Percentiles rank a stretch among this genome's conserved stretches.
phyloP scores from a whole-genome alignment of 1,140 invertebrate genomes.

The Drosophila punjabiensis region DNA sequence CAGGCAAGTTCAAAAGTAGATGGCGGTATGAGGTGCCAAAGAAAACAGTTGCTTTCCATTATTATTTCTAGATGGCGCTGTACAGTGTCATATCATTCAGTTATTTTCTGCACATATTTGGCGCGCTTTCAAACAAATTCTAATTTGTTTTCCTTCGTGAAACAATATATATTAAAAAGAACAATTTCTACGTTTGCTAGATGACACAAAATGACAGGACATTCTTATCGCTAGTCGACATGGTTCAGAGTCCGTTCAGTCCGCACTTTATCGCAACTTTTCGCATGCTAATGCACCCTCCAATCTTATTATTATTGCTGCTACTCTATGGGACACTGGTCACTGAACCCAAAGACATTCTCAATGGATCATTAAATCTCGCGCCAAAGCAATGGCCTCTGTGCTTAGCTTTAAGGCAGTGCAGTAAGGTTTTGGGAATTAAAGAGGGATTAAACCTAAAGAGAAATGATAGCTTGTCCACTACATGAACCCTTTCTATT shows the following conservation, averaged over 20 bases:
- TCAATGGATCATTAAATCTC: conserved; percentile 55
- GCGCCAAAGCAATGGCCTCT: conserved; percentile 5
- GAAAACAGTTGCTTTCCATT: background rate
- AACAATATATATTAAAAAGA: too few relatives aligned
- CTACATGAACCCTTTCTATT: background rate
- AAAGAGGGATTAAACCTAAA: too few relatives aligned
- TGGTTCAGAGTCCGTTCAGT: background rate
- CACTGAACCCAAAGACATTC: conserved; percentile 47
- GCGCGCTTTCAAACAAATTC: background rate
- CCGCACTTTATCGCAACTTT: conserved; percentile 18
- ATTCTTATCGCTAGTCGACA: conserved; percentile 3
- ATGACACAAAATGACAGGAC: background rate
- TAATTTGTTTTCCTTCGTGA: background rate
- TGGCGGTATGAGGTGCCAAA: background rate
- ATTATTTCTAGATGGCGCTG: too few relatives aligned
- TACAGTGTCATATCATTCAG: background rate
- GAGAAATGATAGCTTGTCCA: background rate
- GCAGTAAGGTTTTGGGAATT: background rate
- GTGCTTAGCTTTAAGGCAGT: background rate
- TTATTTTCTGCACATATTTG: background rate
- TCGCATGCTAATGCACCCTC: conserved; percentile 49
- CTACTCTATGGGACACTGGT: conserved; percentile 16
- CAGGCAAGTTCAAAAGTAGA: background rate
- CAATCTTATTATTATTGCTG: conserved; percentile 11
- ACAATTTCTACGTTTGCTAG: too few relatives aligned